Evolutionary conservation across 2,113 vertebrate species (phyloP).

Genomic region (Catharus fuscescens): DNA sequence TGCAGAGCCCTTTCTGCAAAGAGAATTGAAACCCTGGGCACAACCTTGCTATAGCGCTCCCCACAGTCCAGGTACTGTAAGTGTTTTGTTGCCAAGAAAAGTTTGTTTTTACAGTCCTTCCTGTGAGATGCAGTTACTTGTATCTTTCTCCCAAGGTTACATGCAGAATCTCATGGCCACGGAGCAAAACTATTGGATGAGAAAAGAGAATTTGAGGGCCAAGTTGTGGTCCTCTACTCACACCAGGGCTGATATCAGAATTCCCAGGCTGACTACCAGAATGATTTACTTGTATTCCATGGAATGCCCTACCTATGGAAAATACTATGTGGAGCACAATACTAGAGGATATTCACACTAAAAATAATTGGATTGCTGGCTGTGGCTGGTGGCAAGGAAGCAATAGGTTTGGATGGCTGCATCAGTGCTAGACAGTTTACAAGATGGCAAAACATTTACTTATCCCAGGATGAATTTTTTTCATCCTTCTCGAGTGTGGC

Average conservation of each 20-base stretch:
- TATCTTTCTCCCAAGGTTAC: background rate
- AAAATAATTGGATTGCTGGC: background rate
- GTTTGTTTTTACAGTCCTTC: background rate
- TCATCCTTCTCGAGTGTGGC: background rate
- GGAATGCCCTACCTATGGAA: background rate
- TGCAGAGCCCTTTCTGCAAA: background rate
- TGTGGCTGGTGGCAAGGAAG: background rate
- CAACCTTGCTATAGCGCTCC: background rate
- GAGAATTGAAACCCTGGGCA: background rate
- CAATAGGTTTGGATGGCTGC: background rate
- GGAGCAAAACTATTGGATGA: background rate
- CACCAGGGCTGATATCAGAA: background rate
- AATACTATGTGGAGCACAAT: background rate
- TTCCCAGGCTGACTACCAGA: background rate
- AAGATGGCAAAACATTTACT: background rate
- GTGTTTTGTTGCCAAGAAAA: background rate
- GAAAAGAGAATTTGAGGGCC: background rate
- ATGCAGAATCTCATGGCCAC: background rate
- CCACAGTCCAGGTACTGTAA: background rate
- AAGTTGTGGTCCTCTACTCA: background rate
- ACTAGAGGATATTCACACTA: background rate
- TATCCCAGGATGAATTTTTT: background rate
- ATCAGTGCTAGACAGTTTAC: background rate
- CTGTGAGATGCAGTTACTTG: background rate
- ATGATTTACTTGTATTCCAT: rapidly evolving